phyloP scores from a whole-genome alignment of 2,797 vertebrate species.

The Typhlichthys eigenmanni region DNA sequence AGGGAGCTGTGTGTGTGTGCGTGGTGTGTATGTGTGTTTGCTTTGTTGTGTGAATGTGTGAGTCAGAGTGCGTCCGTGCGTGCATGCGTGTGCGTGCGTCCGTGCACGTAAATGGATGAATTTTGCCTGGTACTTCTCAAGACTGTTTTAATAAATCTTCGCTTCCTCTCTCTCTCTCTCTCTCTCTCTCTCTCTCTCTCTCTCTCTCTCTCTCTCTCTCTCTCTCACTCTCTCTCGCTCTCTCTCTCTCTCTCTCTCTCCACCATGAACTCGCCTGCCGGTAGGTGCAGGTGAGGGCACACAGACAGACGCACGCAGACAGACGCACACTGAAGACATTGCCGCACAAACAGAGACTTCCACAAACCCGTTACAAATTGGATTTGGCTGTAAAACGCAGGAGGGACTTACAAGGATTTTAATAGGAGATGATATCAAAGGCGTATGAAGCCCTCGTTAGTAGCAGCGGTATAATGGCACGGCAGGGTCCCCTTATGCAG shows the following conservation, averaged over 20 bases:
- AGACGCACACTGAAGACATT: constrained; percentile 3
- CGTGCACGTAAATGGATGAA: constrained; percentile 34
- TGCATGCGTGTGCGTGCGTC: constrained; percentile 16
- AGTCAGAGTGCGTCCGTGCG: background rate
- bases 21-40: constrained; percentile 13
- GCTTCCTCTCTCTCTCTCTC: too few relatives aligned
- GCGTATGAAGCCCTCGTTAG: constrained; percentile 94
- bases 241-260: background rate
- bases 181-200: too few relatives aligned
- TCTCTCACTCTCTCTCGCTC: background rate
- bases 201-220: background rate
- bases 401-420: constrained; percentile 91
- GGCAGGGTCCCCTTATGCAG: constrained; percentile 87
- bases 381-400: constrained; percentile 89
- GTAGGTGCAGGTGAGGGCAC: constrained; percentile 76
- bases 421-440: constrained; percentile 95
- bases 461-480: constrained; percentile 85
- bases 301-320: constrained; percentile 15
- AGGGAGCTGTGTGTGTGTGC: constrained; percentile 2
- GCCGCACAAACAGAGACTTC: constrained; percentile 14
- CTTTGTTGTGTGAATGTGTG: constrained; percentile 5
- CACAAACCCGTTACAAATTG: constrained; percentile 84
- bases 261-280: constrained; percentile 75
- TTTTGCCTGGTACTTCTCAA: constrained; percentile 30
- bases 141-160: constrained; percentile 33